Conservation (phyloP, 1,140 invertebrate genomes). For the Calycopis cecrops region DNA sequence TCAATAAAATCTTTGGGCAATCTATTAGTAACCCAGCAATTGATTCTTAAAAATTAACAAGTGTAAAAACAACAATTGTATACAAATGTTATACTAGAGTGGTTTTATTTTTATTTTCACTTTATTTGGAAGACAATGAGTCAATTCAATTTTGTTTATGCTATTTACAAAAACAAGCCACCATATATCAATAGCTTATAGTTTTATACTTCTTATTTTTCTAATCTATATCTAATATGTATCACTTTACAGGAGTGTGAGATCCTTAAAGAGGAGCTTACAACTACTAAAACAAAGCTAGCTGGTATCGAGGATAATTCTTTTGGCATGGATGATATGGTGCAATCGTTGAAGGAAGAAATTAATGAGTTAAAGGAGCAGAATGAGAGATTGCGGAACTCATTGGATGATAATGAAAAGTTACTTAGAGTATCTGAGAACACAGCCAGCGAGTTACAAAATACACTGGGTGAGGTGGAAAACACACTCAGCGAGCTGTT, state of each 20-base stretch:
- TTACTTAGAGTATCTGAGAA: slow-evolving; percentile 65
- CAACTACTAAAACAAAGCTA: slow-evolving; percentile 77
- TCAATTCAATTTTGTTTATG: too few relatives aligned
- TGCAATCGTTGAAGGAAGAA: slow-evolving; percentile 77
- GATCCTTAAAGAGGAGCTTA: slow-evolving; percentile 79
- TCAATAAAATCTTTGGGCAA: too few relatives aligned
- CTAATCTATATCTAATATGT: neutral
- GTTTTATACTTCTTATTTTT: too few relatives aligned
- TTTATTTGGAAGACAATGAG: too few relatives aligned
- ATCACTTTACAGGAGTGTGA: slow-evolving; percentile 76
- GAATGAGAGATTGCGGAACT: slow-evolving; percentile 62
- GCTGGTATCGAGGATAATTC: slow-evolving; percentile 80
- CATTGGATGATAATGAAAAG: slow-evolving; percentile 65
- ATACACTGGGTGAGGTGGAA: slow-evolving; percentile 61
- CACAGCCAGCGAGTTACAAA: slow-evolving; percentile 62
- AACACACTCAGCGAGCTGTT: slow-evolving; percentile 69
- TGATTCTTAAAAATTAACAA: too few relatives aligned
- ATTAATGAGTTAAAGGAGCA: slow-evolving; percentile 69
- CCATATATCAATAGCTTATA: too few relatives aligned
- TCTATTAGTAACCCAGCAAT: too few relatives aligned
- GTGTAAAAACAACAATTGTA: too few relatives aligned
- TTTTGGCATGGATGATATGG: slow-evolving; percentile 83
- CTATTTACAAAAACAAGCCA: too few relatives aligned
- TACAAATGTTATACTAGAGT: too few relatives aligned
- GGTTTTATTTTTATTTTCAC: too few relatives aligned